phyloP scores from a whole-genome alignment of 2,113 vertebrate species.

The Halichoeres trimaculatus region DNA sequence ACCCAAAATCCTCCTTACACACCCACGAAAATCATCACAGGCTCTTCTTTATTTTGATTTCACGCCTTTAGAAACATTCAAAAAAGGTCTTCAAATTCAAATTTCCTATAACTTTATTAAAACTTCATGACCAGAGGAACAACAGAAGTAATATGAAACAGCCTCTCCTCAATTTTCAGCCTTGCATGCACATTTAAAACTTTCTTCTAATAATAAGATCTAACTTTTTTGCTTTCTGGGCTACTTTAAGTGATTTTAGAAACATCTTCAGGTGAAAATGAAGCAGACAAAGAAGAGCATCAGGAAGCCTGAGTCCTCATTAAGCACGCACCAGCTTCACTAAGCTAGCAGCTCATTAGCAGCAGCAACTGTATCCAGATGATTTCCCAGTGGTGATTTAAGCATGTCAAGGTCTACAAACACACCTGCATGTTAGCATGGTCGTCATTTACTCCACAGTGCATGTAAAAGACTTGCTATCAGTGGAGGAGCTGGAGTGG shows the following conservation, averaged over 20 bases:
- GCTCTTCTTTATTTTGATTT: conserved; percentile 2
- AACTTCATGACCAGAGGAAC: background rate
- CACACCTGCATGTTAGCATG: background rate
- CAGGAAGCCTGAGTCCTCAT: conserved; percentile 8
- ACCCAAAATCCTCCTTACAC: background rate
- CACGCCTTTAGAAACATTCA: conserved; percentile 5
- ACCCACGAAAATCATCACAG: background rate
- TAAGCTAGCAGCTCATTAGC: conserved; percentile 26
- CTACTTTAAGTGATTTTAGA: background rate
- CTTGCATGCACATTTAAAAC: conserved; percentile 14
- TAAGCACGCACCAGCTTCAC: conserved; percentile 18
- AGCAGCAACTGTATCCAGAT: background rate
- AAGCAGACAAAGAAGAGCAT: background rate
- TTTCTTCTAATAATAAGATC: too few relatives aligned
- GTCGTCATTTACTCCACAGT: conserved; percentile 17
- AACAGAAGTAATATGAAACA: conserved; percentile 10
- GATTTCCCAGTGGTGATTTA: conserved; percentile 25
- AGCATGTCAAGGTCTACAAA: background rate
- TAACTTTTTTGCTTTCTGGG: background rate
- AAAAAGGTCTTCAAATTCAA: conserved; percentile 21
- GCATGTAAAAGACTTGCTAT: background rate
- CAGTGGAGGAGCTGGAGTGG: background rate
- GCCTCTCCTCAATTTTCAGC: conserved; percentile 23
- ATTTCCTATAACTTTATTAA: conserved; percentile 20
- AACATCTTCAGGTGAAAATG: background rate